Conservation (phyloP, 1,140 invertebrate genomes). For the Scaptomyza montana region DNA sequence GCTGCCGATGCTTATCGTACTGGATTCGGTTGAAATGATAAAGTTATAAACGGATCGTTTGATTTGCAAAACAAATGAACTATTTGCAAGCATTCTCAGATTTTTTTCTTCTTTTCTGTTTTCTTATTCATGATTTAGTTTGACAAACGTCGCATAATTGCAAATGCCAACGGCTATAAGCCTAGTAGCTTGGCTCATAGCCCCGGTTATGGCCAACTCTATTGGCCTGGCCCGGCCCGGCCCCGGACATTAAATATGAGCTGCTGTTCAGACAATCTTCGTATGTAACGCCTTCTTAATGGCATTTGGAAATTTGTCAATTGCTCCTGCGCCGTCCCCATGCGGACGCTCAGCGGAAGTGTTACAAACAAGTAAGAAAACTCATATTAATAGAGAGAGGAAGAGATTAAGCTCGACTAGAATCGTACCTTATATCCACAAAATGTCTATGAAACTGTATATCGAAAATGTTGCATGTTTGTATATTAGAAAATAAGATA, state of each 20-base stretch:
- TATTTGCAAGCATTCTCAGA: slow-evolving; percentile 54
- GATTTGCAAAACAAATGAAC: slow-evolving; percentile 77
- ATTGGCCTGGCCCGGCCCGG: slow-evolving; percentile 51
- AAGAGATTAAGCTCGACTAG: too few relatives aligned
- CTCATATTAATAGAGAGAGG: too few relatives aligned
- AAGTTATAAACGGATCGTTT: slow-evolving; percentile 73
- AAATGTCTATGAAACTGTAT: too few relatives aligned
- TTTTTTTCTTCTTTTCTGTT: background rate
- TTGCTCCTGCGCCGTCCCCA: slow-evolving; percentile 63
- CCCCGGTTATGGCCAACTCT: slow-evolving; percentile 59
- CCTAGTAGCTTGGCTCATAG: slow-evolving; percentile 35
- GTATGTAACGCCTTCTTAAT: slow-evolving; percentile 79
- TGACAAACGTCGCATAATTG: slow-evolving; percentile 61
- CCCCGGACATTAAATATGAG: slow-evolving; percentile 12
- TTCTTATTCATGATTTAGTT: slow-evolving; percentile 57
- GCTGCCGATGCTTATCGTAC: slow-evolving; percentile 25
- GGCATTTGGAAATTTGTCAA: slow-evolving; percentile 81
- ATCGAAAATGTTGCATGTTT: too few relatives aligned
- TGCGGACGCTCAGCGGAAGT: slow-evolving; percentile 58
- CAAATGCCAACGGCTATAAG: slow-evolving; percentile 56
- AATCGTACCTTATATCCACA: too few relatives aligned
- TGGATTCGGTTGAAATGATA: slow-evolving; percentile 46
- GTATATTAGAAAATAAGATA: too few relatives aligned
- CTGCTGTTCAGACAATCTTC: slow-evolving; percentile 26
- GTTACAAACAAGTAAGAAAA: slow-evolving; percentile 41